Base-by-base conservation (phyloP, 2,797 vertebrate genomes). In the Lophura swinhoii region DNA sequence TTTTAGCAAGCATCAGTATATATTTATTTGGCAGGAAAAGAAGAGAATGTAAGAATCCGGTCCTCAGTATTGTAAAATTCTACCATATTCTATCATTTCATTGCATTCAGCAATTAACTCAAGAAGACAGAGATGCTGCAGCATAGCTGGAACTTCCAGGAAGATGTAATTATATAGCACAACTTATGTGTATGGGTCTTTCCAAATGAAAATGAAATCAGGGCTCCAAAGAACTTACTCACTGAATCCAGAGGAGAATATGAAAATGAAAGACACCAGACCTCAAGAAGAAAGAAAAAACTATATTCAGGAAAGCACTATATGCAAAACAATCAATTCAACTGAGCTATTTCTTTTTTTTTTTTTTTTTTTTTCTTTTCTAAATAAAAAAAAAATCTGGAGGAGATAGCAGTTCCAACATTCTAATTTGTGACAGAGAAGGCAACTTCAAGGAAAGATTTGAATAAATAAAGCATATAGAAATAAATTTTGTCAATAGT, bases 51-150 rank as follows among this genome's bases (percentile, higher is more conserved):
- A 46, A 77, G 79, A 86, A 49, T 29, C 71, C 75, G 77, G 39
- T 69, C 71, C 39, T 69, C 28, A 3, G 15, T 79, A 11, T 43
- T 89, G 29, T 63, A 88, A 84, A 86, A 77, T 35, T 46, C 44
- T 87, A 29, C 58, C 24, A 12, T 14, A 44, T 63, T 59, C 44
- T 78, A 22, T 41, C 21, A 41, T 78, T 84, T 83, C 84, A 75
- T 74, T 91, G 59, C 62, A 63, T 90, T 91, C 41, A 78, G 48
- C 46, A 86, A 80, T 24, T 44, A 73, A 71, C 48, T 94, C n/a
- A 83, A 41, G 87, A 87, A 31, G 22, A 56, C 0, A 2, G 51
- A 75, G 72, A 22, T 76, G 43, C 60, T 87, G 72, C 78, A 76
- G 28, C 4, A 22, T 58, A 70, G 20, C 55, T 58, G 18, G 43